Percentiles rank a stretch among this genome's conserved stretches.
These are phyloP conservation scores for Phalacrocorax aristotelis DNA, from an alignment of 2,113 vertebrate genomes.

Conservation along the genomic window DNA sequence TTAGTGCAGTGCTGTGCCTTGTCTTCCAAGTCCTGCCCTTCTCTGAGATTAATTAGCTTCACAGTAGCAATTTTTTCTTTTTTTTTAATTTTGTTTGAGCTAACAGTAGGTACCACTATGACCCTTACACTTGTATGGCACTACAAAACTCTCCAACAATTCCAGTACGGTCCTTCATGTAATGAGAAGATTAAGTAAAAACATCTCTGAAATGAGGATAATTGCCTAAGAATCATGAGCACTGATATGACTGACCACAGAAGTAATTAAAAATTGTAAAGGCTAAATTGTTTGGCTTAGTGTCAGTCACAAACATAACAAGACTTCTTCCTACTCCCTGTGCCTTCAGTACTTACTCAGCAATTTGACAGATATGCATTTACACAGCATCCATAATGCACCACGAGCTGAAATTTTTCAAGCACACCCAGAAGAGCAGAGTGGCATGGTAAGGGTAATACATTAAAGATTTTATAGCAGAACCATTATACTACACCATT, in stretches of 20 bases:
- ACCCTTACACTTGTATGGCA: neutral
- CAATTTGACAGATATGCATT: neutral
- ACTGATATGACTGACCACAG: neutral
- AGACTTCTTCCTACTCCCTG: neutral
- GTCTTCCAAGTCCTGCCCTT: neutral
- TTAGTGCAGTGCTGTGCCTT: neutral
- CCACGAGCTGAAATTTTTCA: neutral
- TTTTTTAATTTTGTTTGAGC: neutral
- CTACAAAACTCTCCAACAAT: accelerated
- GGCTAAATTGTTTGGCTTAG: neutral
- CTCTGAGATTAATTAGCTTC: neutral
- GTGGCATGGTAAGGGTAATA: neutral
- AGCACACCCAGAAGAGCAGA: neutral
- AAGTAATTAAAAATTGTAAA: neutral
- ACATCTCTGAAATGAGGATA: neutral
- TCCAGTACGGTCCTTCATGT: accelerated
- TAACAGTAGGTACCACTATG: neutral
- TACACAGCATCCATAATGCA: neutral
- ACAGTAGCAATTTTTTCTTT: accelerated
- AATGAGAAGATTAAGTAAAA: neutral
- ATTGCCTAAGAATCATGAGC: neutral
- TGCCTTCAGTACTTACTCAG: neutral
- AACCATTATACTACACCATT: neutral
- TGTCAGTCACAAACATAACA: neutral
- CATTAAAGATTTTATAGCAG: constrained; percentile 13